Evolutionary conservation across 2,888 invertebrate species (phyloP), one percentile per base, ranked within the genome.

Genomic region (Pyrrhia umbra): DNA sequence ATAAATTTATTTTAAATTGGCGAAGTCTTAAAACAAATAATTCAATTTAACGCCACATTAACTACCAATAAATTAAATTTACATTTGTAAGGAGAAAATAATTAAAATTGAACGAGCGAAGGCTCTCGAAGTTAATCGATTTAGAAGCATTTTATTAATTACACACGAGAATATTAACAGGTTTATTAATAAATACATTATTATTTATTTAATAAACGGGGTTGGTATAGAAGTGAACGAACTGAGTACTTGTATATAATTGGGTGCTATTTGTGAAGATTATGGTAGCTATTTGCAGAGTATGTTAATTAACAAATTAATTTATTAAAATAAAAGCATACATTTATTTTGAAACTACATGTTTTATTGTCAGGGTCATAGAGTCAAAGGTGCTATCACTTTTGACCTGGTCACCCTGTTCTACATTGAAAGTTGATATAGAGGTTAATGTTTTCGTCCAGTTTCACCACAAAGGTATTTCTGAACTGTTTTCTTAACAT

Each of bases 211-310:
- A 30, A 13, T 30, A 9, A 34, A 49, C 37, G 13, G 25, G 20
- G 68, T 54, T 6, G 39, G 27, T 42, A 39, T 56, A 49, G 10
- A 16, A 62, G 47, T 69, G 0, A 55, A n/a, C 13, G 30, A 40
- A 20, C 56, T 70, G 47, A 75, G 63, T 43, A 50, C 6, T 8
- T 15, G 18, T 27, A 30, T 50, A 16, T 52, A 54, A 74, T 50
- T 18, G 54, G 13, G 6, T 8, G 50, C 4, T 50, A 20, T 20
- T 59, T 54, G 4, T 45, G 10, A 23, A 42, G 16, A 72, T 27
- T 15, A 37, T 13, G 30, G 13, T 10, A 30, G 13, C 30, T 30
- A 13, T 30, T 30, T 30, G 13, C 21, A 39, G 8, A 46, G 10
- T 20, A 63, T 39, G 5, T 39, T 50, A 42, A 25, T 58, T 5